These are phyloP conservation scores for Calidris pugnax DNA, from an alignment of 2,113 vertebrate species.

Conservation along the genomic window DNA sequence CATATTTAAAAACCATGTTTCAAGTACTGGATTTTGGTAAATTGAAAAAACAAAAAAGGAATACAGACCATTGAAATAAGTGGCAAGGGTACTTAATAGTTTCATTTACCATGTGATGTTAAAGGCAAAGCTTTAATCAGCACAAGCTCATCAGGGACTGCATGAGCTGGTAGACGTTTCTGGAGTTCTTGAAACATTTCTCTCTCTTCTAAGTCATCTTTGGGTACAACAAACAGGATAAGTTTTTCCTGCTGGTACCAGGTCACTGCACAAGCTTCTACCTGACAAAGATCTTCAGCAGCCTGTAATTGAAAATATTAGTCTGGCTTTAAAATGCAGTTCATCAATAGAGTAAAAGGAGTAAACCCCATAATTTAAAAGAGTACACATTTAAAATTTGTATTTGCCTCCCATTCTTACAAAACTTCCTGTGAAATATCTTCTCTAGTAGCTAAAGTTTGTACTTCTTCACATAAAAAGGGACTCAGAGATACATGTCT, in stretches of 20 bases:
- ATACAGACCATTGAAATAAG: neutral
- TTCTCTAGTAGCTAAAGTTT: neutral
- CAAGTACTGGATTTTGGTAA: neutral
- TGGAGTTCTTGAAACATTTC: conserved; percentile 75
- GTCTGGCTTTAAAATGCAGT: neutral
- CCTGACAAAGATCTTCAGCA: conserved; percentile 77
- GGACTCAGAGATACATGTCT: neutral
- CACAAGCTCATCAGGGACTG: conserved; percentile 86
- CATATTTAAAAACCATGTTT: neutral
- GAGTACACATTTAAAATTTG: neutral
- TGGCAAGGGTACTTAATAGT: neutral
- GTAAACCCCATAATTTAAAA: neutral
- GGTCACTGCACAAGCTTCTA: conserved; percentile 84
- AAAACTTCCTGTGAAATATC: neutral
- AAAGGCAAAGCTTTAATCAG: conserved; percentile 79
- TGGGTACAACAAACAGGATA: conserved; percentile 83
- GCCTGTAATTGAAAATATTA: conserved; percentile 71
- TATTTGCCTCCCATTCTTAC: neutral
- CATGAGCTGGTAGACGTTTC: conserved; percentile 76
- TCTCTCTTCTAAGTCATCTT: conserved; percentile 48
- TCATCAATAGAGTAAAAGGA: neutral
- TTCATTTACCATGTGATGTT: conserved; percentile 85
- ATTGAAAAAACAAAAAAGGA: neutral
- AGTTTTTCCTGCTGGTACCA: conserved; percentile 80
- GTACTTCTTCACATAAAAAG: neutral